Percentiles rank a stretch among this genome's conserved stretches.
phyloP scores from a whole-genome alignment of 2,797 vertebrate species.

The Chaenodraco wilsoni region DNA sequence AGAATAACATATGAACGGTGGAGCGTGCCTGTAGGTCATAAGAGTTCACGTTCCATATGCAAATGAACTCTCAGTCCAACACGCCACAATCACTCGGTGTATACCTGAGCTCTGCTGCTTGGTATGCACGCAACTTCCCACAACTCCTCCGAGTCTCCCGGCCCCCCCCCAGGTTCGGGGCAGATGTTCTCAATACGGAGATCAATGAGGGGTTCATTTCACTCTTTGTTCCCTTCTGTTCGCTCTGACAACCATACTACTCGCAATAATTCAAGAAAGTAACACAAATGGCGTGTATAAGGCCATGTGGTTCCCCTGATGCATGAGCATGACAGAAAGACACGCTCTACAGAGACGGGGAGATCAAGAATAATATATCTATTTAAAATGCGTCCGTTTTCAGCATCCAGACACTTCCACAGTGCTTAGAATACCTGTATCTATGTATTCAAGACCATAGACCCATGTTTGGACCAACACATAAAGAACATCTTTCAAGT shows the following conservation, averaged over 20 bases:
- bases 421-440: background rate
- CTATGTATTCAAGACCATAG: background rate
- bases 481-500: background rate
- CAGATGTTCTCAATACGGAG: conserved; percentile 76
- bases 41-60: background rate
- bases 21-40: background rate
- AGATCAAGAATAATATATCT: background rate
- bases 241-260: conserved; percentile 20
- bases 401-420: background rate
- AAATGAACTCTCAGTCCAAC: conserved; percentile 5
- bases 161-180: conserved; percentile 60
- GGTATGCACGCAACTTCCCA: conserved; percentile 44
- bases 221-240: conserved; percentile 77
- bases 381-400: background rate
- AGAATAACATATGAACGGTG: background rate
- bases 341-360: background rate
- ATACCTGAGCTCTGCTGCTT: conserved; percentile 48
- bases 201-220: conserved; percentile 72
- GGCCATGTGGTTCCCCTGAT: conserved; percentile 56
- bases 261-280: conserved; percentile 66
- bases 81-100: background rate
- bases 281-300: conserved; percentile 55
- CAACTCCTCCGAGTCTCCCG: conserved; percentile 32
- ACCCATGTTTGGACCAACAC: background rate
- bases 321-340: conserved; percentile 31